A percentile compares a stretch with the other conserved stretches of the same genome.
These are phyloP conservation scores for Acleris laterana DNA, from an alignment of 2,888 invertebrate genomes.

Conservation along the genomic window DNA sequence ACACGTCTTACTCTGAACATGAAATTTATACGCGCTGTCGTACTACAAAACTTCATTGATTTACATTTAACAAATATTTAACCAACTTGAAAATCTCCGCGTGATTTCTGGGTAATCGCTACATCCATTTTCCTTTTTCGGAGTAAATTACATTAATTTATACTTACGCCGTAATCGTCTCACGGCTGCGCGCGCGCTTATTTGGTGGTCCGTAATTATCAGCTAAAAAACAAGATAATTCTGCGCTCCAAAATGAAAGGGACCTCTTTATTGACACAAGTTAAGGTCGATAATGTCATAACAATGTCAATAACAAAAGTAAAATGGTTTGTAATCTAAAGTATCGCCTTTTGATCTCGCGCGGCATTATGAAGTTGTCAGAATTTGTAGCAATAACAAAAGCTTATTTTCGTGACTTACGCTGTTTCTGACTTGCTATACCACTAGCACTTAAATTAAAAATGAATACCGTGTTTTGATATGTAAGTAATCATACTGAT, in stretches of 20 bases:
- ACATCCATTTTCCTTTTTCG: constrained; percentile 46
- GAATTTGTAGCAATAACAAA: constrained; percentile 45
- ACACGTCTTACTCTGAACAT: no score
- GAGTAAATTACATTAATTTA: constrained; percentile 65
- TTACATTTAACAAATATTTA: constrained; percentile 15
- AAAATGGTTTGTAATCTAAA: constrained; percentile 35
- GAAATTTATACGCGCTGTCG: no score
- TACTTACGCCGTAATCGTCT: constrained; percentile 54
- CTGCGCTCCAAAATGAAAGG: constrained; percentile 44
- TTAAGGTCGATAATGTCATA: constrained; percentile 49
- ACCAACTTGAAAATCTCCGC: constrained; percentile 45
- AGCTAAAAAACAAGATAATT: constrained; percentile 47
- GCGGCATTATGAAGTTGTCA: constrained; percentile 63
- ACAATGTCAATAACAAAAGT: constrained; percentile 35
- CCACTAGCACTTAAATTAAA: not conserved
- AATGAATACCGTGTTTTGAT: no score
- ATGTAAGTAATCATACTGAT: no score
- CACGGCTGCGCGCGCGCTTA: constrained; percentile 46
- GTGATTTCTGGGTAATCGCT: constrained; percentile 38
- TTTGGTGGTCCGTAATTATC: constrained; percentile 65
- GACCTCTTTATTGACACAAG: constrained; percentile 43
- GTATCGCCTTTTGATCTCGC: constrained; percentile 36
- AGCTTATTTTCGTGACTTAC: not conserved
- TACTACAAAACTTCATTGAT: no score
- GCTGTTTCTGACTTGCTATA: constrained; percentile 43